A percentile compares a stretch with the other conserved stretches of the same genome.
Evolutionary conservation across 64 coral and sea anemone genomes (phyloP).

Genomic region (Actinia tenebrosa): DNA sequence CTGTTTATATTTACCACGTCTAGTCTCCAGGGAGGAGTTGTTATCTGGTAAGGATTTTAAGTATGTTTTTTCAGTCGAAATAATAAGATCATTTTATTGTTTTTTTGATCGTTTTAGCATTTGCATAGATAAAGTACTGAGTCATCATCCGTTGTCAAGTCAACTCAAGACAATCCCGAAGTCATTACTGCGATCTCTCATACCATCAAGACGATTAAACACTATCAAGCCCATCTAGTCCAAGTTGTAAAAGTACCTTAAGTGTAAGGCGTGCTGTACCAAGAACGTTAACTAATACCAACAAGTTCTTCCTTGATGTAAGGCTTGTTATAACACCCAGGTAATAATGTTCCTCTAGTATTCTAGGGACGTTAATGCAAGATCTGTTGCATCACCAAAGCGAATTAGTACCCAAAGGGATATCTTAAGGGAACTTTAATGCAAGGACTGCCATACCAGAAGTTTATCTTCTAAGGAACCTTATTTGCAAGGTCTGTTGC

Average conservation of each 20-base stretch:
- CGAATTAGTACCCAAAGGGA: neutral
- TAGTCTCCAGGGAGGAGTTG: too few species aligned
- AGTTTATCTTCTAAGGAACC: neutral
- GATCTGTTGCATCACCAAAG: neutral
- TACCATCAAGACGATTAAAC: neutral
- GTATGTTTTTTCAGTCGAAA: neutral
- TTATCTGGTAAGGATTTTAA: too few species aligned
- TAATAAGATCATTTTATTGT: neutral
- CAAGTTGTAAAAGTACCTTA: neutral
- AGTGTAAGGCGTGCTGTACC: neutral
- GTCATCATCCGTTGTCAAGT: neutral
- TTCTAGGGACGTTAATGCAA: neutral
- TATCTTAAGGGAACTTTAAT: neutral
- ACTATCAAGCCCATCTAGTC: neutral
- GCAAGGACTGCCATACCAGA: neutral
- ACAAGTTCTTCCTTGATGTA: neutral
- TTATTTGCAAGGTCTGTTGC: neutral
- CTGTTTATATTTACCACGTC: too few species aligned
- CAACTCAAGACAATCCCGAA: slow-evolving; percentile 4
- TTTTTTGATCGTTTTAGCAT: neutral
- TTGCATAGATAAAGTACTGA: slow-evolving; percentile 1
- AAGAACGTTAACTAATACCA: too few species aligned
- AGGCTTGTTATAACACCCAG: neutral
- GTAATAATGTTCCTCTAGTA: too few species aligned
- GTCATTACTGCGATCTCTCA: neutral